Evolutionary conservation across 2,797 vertebrate genomes (phyloP).

Genomic region (Ptychobarbus kaznakovi): DNA sequence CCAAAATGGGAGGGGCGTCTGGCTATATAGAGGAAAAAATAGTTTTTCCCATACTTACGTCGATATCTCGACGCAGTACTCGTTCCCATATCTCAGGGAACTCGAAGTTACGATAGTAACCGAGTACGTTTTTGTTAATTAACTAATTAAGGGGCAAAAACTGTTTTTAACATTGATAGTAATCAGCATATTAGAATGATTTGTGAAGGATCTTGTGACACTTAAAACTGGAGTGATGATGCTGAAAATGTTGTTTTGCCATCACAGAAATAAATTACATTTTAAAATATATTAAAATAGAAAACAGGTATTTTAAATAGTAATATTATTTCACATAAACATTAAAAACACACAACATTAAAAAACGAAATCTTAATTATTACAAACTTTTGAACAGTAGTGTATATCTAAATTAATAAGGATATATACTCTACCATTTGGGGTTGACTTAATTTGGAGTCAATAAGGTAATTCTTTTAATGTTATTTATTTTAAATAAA

Average conservation of each 20-base stretch:
- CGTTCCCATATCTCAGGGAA: too few species aligned
- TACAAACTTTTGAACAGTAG: not conserved
- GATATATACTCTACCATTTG: not conserved
- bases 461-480: not conserved
- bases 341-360: too few species aligned
- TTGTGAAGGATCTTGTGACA: not conserved
- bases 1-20: too few species aligned
- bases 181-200: not conserved
- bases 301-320: not conserved
- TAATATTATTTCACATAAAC: not conserved
- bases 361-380: not conserved
- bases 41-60: too few species aligned
- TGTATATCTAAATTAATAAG: not conserved
- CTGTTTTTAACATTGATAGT: not conserved
- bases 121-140: not conserved
- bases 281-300: not conserved
- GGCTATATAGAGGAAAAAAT: too few species aligned
- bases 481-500: not conserved
- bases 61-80: too few species aligned
- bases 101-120: too few species aligned
- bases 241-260: not conserved
- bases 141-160: not conserved
- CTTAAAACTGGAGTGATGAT: not conserved
- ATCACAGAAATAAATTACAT: not conserved
- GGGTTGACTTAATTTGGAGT: not conserved